Evolutionary conservation across 2,113 vertebrate species (phyloP), one percentile per base, ranked within the genome.

Genomic region (Peromyscus leucopus): DNA sequence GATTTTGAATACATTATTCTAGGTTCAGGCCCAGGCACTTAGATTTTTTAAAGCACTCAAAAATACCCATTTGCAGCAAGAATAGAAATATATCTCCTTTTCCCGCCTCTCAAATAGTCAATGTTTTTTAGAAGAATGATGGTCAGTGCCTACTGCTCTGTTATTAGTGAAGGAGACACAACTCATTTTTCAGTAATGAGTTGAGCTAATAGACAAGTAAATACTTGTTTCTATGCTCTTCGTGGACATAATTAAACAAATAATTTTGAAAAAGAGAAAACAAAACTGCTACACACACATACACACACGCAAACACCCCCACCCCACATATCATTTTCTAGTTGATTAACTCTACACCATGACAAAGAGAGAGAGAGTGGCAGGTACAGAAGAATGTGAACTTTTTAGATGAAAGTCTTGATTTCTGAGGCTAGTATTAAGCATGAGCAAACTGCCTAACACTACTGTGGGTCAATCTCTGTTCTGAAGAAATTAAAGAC

Each of bases 201-300:
- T 1, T 79, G 22, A 74, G 48, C 7, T 93, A 31, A 83, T 7
- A 93, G 36, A 42, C 11, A 92, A 75, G 21, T 76, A 61, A 88
- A 65, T 22, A 33, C 42, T 55, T 22, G 79, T 21, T 31, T 86
- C 46, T 91, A 5, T 75, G 24, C 57, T 93, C 33, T 96, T 90
- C 22, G 63, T 1, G 0, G 11, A 90, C 21, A 76, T 55, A 93
- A 89, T 69, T 65, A 83, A 94, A 55, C 9, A 74, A 89, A 86
- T 42, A 65, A 31, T 63, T 95, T 93, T 91, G 7, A 71, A 90
- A 95, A 97, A 46, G 2, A 78, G 19, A 89, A 85, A 94, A 71
- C 2, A 36, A 93, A 92, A 46, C 21, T 46, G 5, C 48, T 4
- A 59, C 7, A 79, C 33, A 69, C 82, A n/a, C 57, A 19, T 39